Percentiles rank a stretch among this genome's conserved stretches.
Conservation (phyloP, 2,888 invertebrate genomes). For the Orthosia incerta region DNA sequence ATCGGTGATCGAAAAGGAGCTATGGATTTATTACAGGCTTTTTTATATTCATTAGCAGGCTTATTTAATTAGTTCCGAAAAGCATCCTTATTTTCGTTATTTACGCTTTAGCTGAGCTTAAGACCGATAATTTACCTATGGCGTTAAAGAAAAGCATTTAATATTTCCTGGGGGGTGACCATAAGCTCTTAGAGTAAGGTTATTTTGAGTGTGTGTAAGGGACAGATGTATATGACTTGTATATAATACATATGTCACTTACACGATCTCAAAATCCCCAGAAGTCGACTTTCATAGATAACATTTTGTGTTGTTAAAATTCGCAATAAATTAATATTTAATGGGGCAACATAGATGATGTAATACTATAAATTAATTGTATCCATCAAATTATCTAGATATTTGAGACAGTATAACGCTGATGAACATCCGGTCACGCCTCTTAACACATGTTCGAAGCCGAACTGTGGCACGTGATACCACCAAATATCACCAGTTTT, state of each 20-base stretch:
- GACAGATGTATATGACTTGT: no score
- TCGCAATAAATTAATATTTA: conserved; percentile 1
- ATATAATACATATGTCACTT: no score
- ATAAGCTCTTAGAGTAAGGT: no score
- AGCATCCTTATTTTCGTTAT: neutral
- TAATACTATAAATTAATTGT: conserved; percentile 27
- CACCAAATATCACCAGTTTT: conserved; percentile 40
- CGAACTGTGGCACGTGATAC: conserved; percentile 42
- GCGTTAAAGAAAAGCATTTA: neutral
- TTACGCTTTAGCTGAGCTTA: neutral
- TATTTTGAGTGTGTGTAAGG: no score
- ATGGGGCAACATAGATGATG: conserved; percentile 22
- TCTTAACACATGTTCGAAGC: conserved; percentile 42
- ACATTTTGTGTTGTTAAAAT: neutral
- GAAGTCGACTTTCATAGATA: neutral
- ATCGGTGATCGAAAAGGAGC: conserved; percentile 39
- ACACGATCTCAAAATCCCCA: no score
- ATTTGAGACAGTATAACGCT: conserved; percentile 53
- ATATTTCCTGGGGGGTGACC: no score
- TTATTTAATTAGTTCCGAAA: conserved; percentile 15
- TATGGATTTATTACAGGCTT: conserved; percentile 46
- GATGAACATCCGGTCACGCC: conserved; percentile 58
- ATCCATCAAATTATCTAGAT: conserved; percentile 24
- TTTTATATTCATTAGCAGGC: conserved; percentile 33
- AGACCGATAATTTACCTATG: neutral